Conservation (phyloP, 1,140 invertebrate genomes). For the Eupristina koningsbergeri region DNA sequence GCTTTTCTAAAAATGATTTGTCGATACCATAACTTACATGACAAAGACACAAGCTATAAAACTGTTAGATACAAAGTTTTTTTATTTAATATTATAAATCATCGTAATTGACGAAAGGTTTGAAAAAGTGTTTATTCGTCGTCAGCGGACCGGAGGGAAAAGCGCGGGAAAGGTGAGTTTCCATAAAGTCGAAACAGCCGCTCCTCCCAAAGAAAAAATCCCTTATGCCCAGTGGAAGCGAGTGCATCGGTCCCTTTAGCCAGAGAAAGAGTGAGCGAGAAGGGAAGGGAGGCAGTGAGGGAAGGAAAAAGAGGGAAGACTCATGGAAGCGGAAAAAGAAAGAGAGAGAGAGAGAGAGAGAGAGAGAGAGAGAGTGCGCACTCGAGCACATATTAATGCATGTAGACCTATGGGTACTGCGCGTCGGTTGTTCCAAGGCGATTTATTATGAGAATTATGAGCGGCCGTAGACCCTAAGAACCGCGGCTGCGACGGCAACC, state of each 20-base stretch:
- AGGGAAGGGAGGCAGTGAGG: too few relatives aligned
- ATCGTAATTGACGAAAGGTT: too few relatives aligned
- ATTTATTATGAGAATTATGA: constrained; percentile 73
- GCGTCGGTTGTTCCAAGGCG: constrained; percentile 63
- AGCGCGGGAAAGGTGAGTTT: not conserved
- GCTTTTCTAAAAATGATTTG: not conserved
- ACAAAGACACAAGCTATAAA: not conserved
- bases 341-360: too few relatives aligned
- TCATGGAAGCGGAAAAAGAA: too few relatives aligned
- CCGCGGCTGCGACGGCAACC: constrained; percentile 55
- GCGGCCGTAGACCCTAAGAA: constrained; percentile 60
- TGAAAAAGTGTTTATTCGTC: too few relatives aligned
- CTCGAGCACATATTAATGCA: constrained; percentile 10
- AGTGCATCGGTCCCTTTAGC: not conserved
- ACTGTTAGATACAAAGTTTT: too few relatives aligned
- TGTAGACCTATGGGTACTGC: constrained; percentile 11
- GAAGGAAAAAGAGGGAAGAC: too few relatives aligned
- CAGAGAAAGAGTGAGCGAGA: not conserved
- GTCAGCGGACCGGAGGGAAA: too few relatives aligned
- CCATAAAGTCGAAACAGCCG: not conserved
- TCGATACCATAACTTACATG: too few relatives aligned
- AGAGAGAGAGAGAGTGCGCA: too few relatives aligned
- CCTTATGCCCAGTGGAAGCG: not conserved
- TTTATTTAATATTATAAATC: too few relatives aligned
- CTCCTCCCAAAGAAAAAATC: not conserved